These are phyloP conservation scores for Eristalis pertinax DNA, from an alignment of 2,888 invertebrate genomes.

Conservation along the genomic window DNA sequence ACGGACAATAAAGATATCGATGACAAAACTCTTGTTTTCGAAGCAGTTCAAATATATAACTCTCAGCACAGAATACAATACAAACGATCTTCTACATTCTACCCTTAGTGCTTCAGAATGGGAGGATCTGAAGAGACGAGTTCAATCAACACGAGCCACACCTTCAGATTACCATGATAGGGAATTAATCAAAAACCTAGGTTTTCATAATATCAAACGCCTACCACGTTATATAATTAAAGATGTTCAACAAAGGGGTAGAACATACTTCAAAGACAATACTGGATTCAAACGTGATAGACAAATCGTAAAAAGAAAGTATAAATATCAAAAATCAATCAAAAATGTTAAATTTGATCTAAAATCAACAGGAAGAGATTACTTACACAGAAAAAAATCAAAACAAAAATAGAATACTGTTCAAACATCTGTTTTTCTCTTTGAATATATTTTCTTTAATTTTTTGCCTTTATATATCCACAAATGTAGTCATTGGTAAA, in stretches of 20 bases:
- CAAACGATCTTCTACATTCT: too few relatives aligned
- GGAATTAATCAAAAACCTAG: constrained; percentile 54
- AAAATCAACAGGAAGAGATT: constrained; percentile 41
- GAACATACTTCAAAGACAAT: constrained; percentile 51
- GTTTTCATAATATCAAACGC: constrained; percentile 61
- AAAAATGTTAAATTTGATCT: constrained; percentile 45
- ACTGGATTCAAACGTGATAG: constrained; percentile 53
- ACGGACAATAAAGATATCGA: too few relatives aligned
- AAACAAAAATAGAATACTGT: background rate
- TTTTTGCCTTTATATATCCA: constrained; percentile 2
- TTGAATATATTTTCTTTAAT: background rate
- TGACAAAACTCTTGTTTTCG: too few relatives aligned
- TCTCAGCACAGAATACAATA: too few relatives aligned
- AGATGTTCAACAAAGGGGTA: constrained; percentile 46
- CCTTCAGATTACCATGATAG: too few relatives aligned
- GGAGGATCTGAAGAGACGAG: too few relatives aligned
- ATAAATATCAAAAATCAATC: constrained; percentile 53
- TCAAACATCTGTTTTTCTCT: background rate
- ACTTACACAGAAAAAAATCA: background rate
- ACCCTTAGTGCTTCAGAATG: too few relatives aligned
- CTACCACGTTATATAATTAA: constrained; percentile 58
- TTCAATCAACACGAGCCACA: too few relatives aligned
- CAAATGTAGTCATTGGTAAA: background rate
- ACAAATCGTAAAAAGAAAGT: constrained; percentile 56
- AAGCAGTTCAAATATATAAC: too few relatives aligned